Percentiles rank a stretch among this genome's conserved stretches.
Evolutionary conservation across 2,113 vertebrate genomes (phyloP).

Genomic region (Caranx ignobilis): DNA sequence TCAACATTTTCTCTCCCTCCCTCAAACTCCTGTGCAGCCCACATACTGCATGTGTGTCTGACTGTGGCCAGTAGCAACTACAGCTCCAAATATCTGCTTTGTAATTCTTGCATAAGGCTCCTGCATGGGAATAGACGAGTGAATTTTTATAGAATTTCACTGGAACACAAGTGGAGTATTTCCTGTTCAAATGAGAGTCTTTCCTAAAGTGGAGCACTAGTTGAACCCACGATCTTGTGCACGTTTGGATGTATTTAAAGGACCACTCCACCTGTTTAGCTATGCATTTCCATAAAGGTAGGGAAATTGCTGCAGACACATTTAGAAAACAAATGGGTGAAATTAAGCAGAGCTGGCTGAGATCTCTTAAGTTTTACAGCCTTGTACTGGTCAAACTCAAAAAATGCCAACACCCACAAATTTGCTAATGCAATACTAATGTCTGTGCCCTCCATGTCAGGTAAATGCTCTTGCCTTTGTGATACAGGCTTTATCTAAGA

Average conservation of each 20-base stretch:
- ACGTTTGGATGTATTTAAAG: slow-evolving; percentile 13
- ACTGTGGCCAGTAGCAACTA: slow-evolving; percentile 29
- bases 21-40: slow-evolving; percentile 62
- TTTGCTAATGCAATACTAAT: neutral
- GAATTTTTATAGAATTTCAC: slow-evolving; percentile 25
- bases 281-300: neutral
- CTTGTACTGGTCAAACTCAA: neutral
- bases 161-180: slow-evolving; percentile 27
- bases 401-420: neutral
- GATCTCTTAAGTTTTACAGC: neutral
- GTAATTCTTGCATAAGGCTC: slow-evolving; percentile 34
- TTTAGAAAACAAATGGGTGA: neutral
- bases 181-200: slow-evolving; percentile 32
- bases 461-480: too few relatives aligned
- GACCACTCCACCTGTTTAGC: neutral
- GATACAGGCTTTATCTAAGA: neutral
- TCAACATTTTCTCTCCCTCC: slow-evolving; percentile 41
- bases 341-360: neutral
- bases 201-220: slow-evolving; percentile 15
- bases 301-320: neutral
- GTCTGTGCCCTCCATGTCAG: neutral
- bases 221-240: slow-evolving; percentile 13
- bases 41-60: slow-evolving; percentile 40
- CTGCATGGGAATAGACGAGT: slow-evolving; percentile 33
- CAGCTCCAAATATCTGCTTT: slow-evolving; percentile 5